phyloP scores from a whole-genome alignment of 2,113 vertebrate species.

The Erinaceus europaeus region DNA sequence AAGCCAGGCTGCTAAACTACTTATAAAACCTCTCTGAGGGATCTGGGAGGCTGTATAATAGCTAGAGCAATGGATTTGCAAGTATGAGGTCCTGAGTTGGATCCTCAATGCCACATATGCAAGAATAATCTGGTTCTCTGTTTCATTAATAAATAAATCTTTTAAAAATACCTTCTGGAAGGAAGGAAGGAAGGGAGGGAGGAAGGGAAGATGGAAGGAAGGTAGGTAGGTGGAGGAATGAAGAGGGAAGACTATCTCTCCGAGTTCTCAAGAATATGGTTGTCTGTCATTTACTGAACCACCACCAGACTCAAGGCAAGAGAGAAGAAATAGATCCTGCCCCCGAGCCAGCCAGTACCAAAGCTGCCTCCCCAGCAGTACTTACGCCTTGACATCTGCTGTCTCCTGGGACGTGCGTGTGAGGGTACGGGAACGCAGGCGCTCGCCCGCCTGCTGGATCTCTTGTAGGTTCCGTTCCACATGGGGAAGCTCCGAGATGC shows the following conservation, averaged over 20 bases:
- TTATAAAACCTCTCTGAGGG: slow-evolving; percentile 33
- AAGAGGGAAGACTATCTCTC: no score
- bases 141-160: no score
- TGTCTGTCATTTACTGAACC: slow-evolving; percentile 15
- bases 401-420: slow-evolving; percentile 97
- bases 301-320: slow-evolving; percentile 24
- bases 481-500: slow-evolving; percentile 94
- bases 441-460: slow-evolving; percentile 96
- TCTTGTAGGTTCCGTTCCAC: slow-evolving; percentile 96
- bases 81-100: no score
- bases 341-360: slow-evolving; percentile 23
- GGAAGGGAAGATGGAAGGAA: no score
- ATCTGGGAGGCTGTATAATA: no score
- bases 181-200: no score
- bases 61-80: no score
- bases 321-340: slow-evolving; percentile 32
- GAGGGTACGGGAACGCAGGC: slow-evolving; percentile 93
- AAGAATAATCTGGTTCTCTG: no score
- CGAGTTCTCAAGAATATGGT: slow-evolving; percentile 1
- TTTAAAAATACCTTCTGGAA: no score
- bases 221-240: no score
- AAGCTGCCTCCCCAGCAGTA: slow-evolving; percentile 10
- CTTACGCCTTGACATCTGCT: slow-evolving; percentile 98
- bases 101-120: no score
- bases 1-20: background rate